Base-by-base conservation (phyloP, 1,140 invertebrate genomes). In the Nixonia krombeini region DNA sequence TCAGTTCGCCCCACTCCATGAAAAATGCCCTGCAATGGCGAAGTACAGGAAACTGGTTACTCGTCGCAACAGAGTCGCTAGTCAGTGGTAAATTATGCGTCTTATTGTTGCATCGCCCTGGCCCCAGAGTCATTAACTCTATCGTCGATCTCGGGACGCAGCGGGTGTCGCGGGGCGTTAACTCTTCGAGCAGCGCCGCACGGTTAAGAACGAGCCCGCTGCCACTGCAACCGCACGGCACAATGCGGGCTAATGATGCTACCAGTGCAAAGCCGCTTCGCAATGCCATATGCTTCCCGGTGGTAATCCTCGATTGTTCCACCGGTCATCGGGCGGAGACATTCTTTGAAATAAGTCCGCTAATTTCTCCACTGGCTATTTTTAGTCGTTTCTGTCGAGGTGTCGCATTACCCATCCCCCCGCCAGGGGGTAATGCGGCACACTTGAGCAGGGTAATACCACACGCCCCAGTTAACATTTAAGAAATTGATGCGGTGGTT, bases 231-330 rank as follows among this genome's bases (percentile, higher is more conserved):
- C 26, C 38, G 17, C 44, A 52, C 17, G 33, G 42, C 31, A 46
- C 52, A 56, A 56, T 56, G 18, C 15, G 28, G 41, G 31, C 52
- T 56, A 56, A 56, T 56, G 52, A 56, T 56, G 41, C 52, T 28
- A 42, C 23, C 31, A 29, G 31, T 38, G 28, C 13, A 7, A 15
- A 18, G 33, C 23, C n/a, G 16, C 15, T 37, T 26, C 33, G 12
- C 33, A 35, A 35, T 1, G 33, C 33, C 12, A 13, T 6, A 35
- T 35, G 21, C 21, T 21, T 35, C 33, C 1, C 33, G 2, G 33
- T 8, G 9, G 29, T 31, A 31, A 9, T 2, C 10, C 4, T 10
- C 33, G 13, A 13, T 31, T 31, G 28, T 31, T 31, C 10, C 8
- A 9, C 4, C 9, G 4, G 9, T 26, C 25, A 9, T 26, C 9